Base-by-base conservation (phyloP, 2,113 vertebrate species). In the Hemicordylus capensis region DNA sequence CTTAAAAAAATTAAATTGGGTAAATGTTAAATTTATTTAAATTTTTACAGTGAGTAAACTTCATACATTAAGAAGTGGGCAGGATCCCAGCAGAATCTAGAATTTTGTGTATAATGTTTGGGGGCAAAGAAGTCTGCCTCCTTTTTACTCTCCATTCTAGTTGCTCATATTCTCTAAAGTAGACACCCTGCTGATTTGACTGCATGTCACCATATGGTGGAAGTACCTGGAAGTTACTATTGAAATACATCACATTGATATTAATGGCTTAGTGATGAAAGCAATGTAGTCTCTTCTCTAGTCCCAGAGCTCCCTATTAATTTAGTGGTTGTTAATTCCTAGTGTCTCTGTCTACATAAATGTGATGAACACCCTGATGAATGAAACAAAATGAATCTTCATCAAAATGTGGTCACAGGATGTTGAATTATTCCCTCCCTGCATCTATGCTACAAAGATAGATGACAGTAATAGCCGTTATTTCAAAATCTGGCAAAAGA, bases 181-280 rank as follows among this genome's bases (percentile, higher is more conserved):
- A 81, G 11, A 37, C 8, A 37, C 31, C 15, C 19, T 31, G 66
- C 37, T 81, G 66, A 70, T 81, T 67, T 67, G 46, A 54, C 69
- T 34, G 48, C 51, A 20, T 76, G 28, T 76, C 48, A 54, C 22
- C 37, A 69, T 54, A 69, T 54, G 28, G 3, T 37, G 72, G 26
- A n/a, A 79, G 20, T 64, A 14, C 0, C 69, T 59, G 83, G n/a
- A 8, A 75, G 44, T 64, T 0, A 0, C 56, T 84, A 17, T 54
- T 91, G 86, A 44, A 39, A 74, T 58, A 44, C 76, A 44, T 34
- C 64, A 66, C 4, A 4, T 80, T 89, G 76, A 84, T 83, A 76
- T 48, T 6, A 3, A 80, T n/a, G 14, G 81, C 24, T 4, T 61
- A 31, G 46, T 48, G 46, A 59, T 31, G 59, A 17, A 7, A 78